Conservation (phyloP, 2,888 invertebrate species). For the Laspeyria flexula region DNA sequence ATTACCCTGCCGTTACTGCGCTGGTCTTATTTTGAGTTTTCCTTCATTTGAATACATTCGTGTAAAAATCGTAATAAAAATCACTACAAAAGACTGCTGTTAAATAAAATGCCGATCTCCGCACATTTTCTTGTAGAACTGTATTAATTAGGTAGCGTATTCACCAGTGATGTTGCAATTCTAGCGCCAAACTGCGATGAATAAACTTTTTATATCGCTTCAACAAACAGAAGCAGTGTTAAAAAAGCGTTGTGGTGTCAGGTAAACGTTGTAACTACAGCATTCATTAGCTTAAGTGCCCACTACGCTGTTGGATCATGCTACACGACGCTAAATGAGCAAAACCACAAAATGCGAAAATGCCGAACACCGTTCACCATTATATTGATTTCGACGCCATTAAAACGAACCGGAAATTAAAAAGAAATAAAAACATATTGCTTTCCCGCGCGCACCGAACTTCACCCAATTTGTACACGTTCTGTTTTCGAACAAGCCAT, state of each 20-base stretch:
- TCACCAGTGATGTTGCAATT: background rate
- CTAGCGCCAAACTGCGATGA: background rate
- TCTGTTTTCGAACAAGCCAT: constrained; percentile 74
- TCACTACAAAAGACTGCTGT: too few species aligned
- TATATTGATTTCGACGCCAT: constrained; percentile 85
- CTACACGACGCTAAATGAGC: constrained; percentile 79
- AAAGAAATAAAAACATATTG: constrained; percentile 85
- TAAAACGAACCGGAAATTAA: constrained; percentile 85
- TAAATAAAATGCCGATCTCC: too few species aligned
- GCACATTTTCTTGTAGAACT: too few species aligned
- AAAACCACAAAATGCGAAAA: constrained; percentile 83
- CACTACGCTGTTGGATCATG: constrained; percentile 55
- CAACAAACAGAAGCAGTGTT: background rate
- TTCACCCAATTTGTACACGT: constrained; percentile 83
- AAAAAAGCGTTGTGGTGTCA: constrained; percentile 29
- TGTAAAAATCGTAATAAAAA: too few species aligned
- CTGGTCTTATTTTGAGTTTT: too few species aligned
- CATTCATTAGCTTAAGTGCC: constrained; percentile 63
- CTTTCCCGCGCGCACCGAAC: constrained; percentile 82
- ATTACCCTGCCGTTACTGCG: too few species aligned
- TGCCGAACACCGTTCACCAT: constrained; percentile 78
- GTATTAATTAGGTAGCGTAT: too few species aligned
- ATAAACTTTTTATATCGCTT: background rate
- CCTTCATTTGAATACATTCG: too few species aligned
- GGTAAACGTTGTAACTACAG: constrained; percentile 60